These are phyloP conservation scores for Slavum lentiscoides DNA, from an alignment of 2,888 invertebrate genomes.

Conservation along the genomic window DNA sequence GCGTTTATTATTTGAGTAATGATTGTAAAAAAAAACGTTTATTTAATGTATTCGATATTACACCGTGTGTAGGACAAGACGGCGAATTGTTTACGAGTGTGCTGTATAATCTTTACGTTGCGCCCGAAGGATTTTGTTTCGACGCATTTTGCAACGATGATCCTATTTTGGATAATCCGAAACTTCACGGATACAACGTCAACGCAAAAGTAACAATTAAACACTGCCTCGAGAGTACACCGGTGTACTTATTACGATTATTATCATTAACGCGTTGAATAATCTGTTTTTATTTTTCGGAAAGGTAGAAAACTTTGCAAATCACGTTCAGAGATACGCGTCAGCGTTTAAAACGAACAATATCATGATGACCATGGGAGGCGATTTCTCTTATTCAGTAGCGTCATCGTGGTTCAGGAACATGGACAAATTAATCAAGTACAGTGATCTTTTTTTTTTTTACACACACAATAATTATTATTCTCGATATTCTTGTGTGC, in stretches of 20 bases:
- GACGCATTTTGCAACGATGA: slow-evolving; percentile 64
- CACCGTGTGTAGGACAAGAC: slow-evolving; percentile 57
- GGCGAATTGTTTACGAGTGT: slow-evolving; percentile 65
- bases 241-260: no score
- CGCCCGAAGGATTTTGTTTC: slow-evolving; percentile 67
- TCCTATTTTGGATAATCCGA: slow-evolving; percentile 64
- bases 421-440: slow-evolving; percentile 64
- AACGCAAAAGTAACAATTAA: slow-evolving; percentile 63
- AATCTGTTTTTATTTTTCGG: slow-evolving; percentile 50
- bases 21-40: no score
- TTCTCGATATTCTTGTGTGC: neutral
- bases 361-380: slow-evolving; percentile 69
- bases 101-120: slow-evolving; percentile 62
- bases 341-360: slow-evolving; percentile 64
- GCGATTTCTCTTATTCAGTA: slow-evolving; percentile 68
- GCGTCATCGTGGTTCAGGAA: slow-evolving; percentile 67
- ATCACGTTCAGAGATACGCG: slow-evolving; percentile 59
- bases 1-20: no score
- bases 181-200: slow-evolving; percentile 68
- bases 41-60: no score
- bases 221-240: neutral
- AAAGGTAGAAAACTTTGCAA: slow-evolving; percentile 59
- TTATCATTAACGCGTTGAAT: slow-evolving; percentile 3
- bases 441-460: slow-evolving; percentile 29
- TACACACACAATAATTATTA: neutral